A percentile compares a stretch with the other conserved stretches of the same genome.
Evolutionary conservation across 2,113 vertebrate genomes (phyloP).

Genomic region (Xyliphius kryptos): DNA sequence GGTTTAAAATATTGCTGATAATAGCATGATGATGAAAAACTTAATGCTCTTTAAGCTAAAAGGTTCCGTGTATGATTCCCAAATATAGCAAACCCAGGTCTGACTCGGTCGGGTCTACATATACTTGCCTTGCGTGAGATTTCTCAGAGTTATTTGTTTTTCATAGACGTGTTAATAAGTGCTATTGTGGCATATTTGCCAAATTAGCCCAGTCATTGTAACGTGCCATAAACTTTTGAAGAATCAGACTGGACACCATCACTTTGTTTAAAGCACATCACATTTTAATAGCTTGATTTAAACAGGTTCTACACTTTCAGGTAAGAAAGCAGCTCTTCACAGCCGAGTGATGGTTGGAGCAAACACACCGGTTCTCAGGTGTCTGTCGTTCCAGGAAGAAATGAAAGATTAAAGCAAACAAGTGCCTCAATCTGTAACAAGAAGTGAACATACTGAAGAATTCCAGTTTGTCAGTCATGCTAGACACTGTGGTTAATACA

Average conservation of each 20-base stretch:
- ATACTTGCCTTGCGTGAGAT: no score
- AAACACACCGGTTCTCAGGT: slow-evolving; percentile 14
- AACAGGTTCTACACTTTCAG: slow-evolving; percentile 49
- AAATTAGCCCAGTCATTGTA: no score
- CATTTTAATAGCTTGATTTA: slow-evolving; percentile 49
- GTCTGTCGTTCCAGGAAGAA: slow-evolving; percentile 10
- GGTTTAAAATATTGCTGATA: no score
- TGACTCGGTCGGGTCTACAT: no score
- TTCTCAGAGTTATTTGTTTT: no score
- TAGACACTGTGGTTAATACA: slow-evolving; percentile 19
- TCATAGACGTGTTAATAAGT: no score
- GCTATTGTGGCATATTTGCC: no score
- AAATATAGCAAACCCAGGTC: no score
- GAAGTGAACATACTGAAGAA: slow-evolving; percentile 18
- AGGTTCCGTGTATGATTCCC: no score
- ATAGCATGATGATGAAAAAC: no score
- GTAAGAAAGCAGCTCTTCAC: slow-evolving; percentile 46
- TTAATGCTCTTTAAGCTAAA: no score
- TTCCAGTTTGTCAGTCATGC: slow-evolving; percentile 24
- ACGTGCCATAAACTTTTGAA: neutral
- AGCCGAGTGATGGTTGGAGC: slow-evolving; percentile 41
- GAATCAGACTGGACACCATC: slow-evolving; percentile 12
- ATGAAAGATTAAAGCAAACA: slow-evolving; percentile 21
- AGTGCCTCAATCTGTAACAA: slow-evolving; percentile 1
- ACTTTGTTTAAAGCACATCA: slow-evolving; percentile 42